These are phyloP conservation scores for Myocastor coypus DNA, from an alignment of 2,113 vertebrate species.

Conservation along the genomic window DNA sequence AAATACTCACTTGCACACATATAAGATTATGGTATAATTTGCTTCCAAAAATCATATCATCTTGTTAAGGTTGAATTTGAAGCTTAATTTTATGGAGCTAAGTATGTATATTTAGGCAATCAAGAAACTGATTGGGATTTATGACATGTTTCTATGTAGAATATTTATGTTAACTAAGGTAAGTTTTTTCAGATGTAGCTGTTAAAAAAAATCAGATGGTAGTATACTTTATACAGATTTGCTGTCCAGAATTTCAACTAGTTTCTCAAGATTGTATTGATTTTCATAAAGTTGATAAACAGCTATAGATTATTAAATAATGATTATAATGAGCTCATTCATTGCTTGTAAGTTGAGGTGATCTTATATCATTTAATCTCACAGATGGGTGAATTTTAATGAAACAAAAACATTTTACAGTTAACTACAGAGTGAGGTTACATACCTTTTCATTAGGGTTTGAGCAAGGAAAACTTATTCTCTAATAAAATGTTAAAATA, in stretches of 20 bases:
- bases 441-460: neutral
- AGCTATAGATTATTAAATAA: neutral
- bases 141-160: conserved; percentile 60
- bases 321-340: neutral
- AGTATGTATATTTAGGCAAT: conserved; percentile 64
- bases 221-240: conserved; percentile 2
- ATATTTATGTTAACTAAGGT: conserved; percentile 64
- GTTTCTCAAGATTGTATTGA: neutral
- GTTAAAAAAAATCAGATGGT: conserved; percentile 32
- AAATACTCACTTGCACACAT: neutral
- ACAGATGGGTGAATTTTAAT: neutral
- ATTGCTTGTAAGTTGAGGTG: neutral
- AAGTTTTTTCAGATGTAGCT: conserved; percentile 36
- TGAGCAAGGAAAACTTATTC: neutral
- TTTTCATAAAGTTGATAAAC: conserved; percentile 18
- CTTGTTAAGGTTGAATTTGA: conserved; percentile 59
- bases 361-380: neutral
- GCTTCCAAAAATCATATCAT: conserved; percentile 41
- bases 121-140: conserved; percentile 62
- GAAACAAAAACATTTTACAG: neutral
- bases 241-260: conserved; percentile 41
- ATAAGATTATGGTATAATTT: neutral
- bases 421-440: neutral
- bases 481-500: neutral
- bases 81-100: conserved; percentile 68